Conservation (phyloP, 1,140 invertebrate species). For the Phymastichus coffea region DNA sequence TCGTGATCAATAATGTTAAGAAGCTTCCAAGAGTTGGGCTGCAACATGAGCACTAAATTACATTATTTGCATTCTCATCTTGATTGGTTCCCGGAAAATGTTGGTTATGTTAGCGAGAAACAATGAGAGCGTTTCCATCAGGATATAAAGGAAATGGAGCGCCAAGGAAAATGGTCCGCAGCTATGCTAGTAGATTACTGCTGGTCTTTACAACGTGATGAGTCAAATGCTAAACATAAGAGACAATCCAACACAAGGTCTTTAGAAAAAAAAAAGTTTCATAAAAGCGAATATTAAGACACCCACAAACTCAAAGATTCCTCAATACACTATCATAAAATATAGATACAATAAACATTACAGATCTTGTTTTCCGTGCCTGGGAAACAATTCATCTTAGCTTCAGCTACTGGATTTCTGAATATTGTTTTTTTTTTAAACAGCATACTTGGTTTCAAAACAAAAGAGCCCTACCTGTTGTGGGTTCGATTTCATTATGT, state of each 20-base stretch:
- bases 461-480: too few species aligned
- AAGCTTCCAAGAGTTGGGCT: background rate
- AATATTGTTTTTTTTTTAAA: too few species aligned
- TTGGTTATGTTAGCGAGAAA: slow-evolving; percentile 12
- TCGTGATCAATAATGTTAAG: background rate
- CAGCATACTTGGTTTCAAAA: too few species aligned
- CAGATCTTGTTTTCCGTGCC: too few species aligned
- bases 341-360: too few species aligned
- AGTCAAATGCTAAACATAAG: background rate
- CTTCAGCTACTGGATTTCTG: too few species aligned
- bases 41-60: slow-evolving; percentile 32
- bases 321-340: too few species aligned
- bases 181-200: background rate
- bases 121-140: background rate
- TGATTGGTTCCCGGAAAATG: slow-evolving; percentile 37
- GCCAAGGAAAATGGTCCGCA: too few species aligned
- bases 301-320: too few species aligned
- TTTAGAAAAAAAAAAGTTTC: background rate
- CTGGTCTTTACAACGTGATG: background rate
- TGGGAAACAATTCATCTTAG: too few species aligned
- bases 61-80: slow-evolving; percentile 39
- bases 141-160: background rate
- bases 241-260: background rate
- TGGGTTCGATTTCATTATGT: too few species aligned
- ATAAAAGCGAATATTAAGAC: too few species aligned